Percentiles rank a stretch among this genome's conserved stretches.
phyloP scores from a whole-genome alignment of 23 tunicate species.

The Halocynthia aurantium region DNA sequence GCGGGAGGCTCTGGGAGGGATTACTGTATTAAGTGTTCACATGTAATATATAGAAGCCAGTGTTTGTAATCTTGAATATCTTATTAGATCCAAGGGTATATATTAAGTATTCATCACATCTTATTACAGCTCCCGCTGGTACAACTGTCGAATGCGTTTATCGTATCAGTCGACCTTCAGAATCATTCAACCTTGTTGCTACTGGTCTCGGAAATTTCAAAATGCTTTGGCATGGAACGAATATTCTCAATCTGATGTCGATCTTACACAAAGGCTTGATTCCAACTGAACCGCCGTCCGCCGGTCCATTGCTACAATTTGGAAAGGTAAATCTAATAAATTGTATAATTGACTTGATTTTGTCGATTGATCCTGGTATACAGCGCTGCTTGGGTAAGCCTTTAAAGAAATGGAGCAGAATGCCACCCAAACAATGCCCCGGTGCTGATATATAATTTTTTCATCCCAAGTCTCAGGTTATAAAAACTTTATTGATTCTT shows the following conservation, averaged over 20 bases:
- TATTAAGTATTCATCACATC: no score
- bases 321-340: slow-evolving; percentile 42
- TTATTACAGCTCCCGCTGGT: slow-evolving; percentile 22
- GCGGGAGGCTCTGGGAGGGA: no score
- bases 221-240: slow-evolving; percentile 92
- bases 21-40: no score
- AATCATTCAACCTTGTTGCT: slow-evolving; percentile 48
- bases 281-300: slow-evolving; percentile 58
- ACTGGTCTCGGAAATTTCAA: slow-evolving; percentile 71
- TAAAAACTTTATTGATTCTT: not conserved
- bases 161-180: slow-evolving; percentile 62
- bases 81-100: no score
- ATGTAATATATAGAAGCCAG: no score
- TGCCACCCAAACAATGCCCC: no score
- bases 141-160: slow-evolving; percentile 62
- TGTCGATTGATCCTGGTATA: no score
- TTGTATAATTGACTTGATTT: no score
- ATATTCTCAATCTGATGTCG: slow-evolving; percentile 85
- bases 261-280: slow-evolving; percentile 77
- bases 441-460: no score
- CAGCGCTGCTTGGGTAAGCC: no score
- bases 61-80: no score
- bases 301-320: slow-evolving; percentile 53
- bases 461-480: not conserved
- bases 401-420: no score